Evolutionary conservation across 1,140 invertebrate genomes (phyloP), one percentile per base, ranked within the genome.

Genomic region (Sminthurinus signatus): DNA sequence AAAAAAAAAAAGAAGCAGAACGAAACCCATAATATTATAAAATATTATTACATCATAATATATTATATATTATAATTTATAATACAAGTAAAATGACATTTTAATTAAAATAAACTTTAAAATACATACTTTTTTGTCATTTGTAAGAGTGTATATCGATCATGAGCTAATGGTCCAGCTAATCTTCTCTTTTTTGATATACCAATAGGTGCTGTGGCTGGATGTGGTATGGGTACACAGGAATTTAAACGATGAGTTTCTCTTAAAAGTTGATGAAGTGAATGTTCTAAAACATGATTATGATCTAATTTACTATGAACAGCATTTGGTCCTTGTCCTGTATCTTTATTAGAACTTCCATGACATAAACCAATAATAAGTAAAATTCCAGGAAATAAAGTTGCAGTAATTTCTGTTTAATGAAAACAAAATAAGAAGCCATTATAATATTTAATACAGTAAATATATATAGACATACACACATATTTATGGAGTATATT

Each of bases 331-430:
- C 32, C 55, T 2, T 80, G 77, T 17, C 54, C 52, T 48, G 64
- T 60, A 46, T 57, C 76, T 62, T 76, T 76, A 68, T 76, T 75
- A 25, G 75, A 74, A 21, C 76, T 77, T 36, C 76, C 77, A 68
- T 83, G 81, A 72, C 80, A 82, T 10, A 84, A 74, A 17, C 79
- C 77, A 55, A 84, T 88, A 78, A 74, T 85, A 75, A 80, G 78
- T 73, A 97, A 91, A 64, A 96, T 92, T 27, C 91, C 92, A 32
- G 94, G 93, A 70, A 97, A 84, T 28, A 96, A 83, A 44, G 93
- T 94, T 15, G 92, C 91, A 78, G 95, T 91, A 67, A 98, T 97
- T 79, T 96, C n/a, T n/a, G n/a, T n/a, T n/a, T n/a, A n/a, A n/a
- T n/a, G n/a, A n/a, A n/a, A n/a, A n/a, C n/a, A n/a, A n/a, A n/a